phyloP scores from a whole-genome alignment of 1,140 invertebrate genomes.

The Rhysida immarginata region DNA sequence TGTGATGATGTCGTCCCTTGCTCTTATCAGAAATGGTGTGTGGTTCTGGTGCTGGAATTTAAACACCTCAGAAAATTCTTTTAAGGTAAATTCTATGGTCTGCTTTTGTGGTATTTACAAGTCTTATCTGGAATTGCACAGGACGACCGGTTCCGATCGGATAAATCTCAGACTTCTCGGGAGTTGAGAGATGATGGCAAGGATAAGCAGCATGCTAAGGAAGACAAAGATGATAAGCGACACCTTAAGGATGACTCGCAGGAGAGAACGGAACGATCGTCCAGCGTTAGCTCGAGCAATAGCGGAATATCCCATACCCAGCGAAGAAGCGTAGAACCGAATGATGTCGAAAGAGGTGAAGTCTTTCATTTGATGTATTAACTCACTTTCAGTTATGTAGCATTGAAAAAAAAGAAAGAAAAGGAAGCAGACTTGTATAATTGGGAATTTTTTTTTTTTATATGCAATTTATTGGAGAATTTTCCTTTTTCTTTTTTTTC shows the following conservation, averaged over 20 bases:
- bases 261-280: neutral
- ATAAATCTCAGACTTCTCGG: neutral
- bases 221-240: neutral
- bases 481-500: no score
- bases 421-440: neutral
- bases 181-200: neutral
- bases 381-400: neutral
- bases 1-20: neutral
- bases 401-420: neutral
- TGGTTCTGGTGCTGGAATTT: neutral
- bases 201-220: neutral
- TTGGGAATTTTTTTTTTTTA: neutral
- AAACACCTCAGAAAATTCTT: neutral
- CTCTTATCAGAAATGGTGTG: neutral
- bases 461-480: no score
- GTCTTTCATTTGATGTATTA: neutral
- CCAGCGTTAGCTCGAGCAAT: neutral
- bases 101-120: neutral
- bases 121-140: neutral
- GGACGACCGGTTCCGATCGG: neutral
- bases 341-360: slow-evolving; percentile 1
- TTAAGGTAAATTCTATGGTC: neutral
- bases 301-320: neutral
- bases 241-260: neutral
- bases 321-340: slow-evolving; percentile 1